Conservation (phyloP, 2,888 invertebrate species). For the Drosophila eohydei region DNA sequence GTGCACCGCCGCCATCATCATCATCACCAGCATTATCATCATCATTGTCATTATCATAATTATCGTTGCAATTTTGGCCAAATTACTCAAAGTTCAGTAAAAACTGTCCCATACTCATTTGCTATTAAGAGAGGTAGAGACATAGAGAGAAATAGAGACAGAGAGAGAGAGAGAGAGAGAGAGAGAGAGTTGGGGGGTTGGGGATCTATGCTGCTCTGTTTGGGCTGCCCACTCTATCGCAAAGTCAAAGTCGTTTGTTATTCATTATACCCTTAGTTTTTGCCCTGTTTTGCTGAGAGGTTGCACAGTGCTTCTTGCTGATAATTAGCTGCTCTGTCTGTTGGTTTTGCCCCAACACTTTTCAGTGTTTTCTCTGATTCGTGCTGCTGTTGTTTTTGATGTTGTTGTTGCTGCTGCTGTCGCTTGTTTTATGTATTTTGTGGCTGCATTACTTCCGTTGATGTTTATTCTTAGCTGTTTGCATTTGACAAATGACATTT, state of each 20-base stretch:
- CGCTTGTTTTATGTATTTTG: slow-evolving; percentile 78
- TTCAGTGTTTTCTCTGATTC: slow-evolving; percentile 46
- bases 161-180: neutral
- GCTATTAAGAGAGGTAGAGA: neutral
- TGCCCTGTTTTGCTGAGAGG: slow-evolving; percentile 51
- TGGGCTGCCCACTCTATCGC: slow-evolving; percentile 50
- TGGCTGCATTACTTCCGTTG: slow-evolving; percentile 81
- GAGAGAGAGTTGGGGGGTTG: neutral
- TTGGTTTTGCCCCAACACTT: slow-evolving; percentile 71
- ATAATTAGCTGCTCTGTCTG: slow-evolving; percentile 80
- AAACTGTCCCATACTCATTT: slow-evolving; percentile 46
- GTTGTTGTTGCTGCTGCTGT: slow-evolving; percentile 52
- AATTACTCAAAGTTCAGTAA: slow-evolving; percentile 71
- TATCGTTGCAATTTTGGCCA: slow-evolving; percentile 55
- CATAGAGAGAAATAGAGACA: neutral
- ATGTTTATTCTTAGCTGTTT: slow-evolving; percentile 81
- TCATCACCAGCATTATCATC: slow-evolving; percentile 20
- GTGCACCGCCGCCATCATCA: slow-evolving; percentile 39
- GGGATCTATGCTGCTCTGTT: slow-evolving; percentile 34
- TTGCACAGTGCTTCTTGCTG: slow-evolving; percentile 70
- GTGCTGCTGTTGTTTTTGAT: slow-evolving; percentile 36
- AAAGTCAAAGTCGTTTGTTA: slow-evolving; percentile 80
- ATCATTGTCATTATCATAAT: slow-evolving; percentile 20
- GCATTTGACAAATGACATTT: slow-evolving; percentile 81
- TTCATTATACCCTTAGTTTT: slow-evolving; percentile 80